phyloP scores from a whole-genome alignment of 2,888 invertebrate species.

The Mermis nigrescens region DNA sequence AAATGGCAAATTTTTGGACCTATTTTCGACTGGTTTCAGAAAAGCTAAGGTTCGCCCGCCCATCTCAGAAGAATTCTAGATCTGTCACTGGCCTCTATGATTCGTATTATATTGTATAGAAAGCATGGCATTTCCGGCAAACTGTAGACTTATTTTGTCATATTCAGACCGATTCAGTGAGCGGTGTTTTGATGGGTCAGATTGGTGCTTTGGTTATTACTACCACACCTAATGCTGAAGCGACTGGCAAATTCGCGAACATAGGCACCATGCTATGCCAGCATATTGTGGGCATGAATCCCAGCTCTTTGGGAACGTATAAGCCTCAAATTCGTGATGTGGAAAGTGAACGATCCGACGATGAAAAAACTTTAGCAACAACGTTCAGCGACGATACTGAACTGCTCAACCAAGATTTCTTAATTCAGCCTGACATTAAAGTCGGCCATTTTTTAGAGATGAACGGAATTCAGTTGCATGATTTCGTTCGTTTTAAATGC shows the following conservation, averaged over 20 bases:
- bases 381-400: neutral
- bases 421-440: slow-evolving; percentile 1
- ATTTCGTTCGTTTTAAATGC: slow-evolving; percentile 10
- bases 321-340: neutral
- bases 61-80: too few species aligned
- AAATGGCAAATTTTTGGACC: too few species aligned
- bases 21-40: too few species aligned
- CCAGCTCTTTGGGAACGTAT: slow-evolving; percentile 15
- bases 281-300: slow-evolving; percentile 57
- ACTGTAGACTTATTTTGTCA: too few species aligned
- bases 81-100: too few species aligned
- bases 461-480: neutral
- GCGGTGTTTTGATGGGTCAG: slow-evolving; percentile 12
- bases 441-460: slow-evolving; percentile 6
- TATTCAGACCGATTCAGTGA: neutral
- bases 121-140: too few species aligned
- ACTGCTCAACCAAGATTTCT: slow-evolving; percentile 6
- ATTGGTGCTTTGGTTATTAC: neutral
- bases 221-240: neutral
- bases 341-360: neutral
- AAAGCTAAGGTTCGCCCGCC: too few species aligned
- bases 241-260: neutral
- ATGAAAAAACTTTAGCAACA: neutral
- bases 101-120: too few species aligned
- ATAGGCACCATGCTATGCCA: slow-evolving; percentile 48